These are phyloP conservation scores for Torymus texanus DNA, from an alignment of 2,888 invertebrate species.

Conservation along the genomic window DNA sequence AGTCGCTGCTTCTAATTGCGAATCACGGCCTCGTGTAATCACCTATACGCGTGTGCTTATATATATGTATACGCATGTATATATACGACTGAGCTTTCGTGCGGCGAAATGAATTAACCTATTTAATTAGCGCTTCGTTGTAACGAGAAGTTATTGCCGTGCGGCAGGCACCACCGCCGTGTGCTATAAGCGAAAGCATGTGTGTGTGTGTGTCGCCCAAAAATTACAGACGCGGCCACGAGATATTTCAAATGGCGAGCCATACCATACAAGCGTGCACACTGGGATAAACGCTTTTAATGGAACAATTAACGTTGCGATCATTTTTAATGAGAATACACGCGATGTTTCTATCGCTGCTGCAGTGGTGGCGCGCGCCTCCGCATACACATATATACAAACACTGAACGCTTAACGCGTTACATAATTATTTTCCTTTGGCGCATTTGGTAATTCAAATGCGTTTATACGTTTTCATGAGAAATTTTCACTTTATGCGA, in stretches of 20 bases:
- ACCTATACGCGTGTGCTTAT: constrained; percentile 4
- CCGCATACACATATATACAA: no score
- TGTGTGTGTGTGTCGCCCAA: constrained; percentile 30
- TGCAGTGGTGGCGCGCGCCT: no score
- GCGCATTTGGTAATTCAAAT: constrained; percentile 34
- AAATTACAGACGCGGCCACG: constrained; percentile 53
- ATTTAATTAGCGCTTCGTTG: constrained; percentile 57
- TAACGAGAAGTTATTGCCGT: constrained; percentile 52
- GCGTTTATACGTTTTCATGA: constrained; percentile 40
- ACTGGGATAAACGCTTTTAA: constrained; percentile 53
- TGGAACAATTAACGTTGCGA: constrained; percentile 57
- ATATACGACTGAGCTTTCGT: background rate
- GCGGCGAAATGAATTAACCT: constrained; percentile 55
- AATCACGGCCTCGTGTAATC: constrained; percentile 60
- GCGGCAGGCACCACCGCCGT: no score
- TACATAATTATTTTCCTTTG: constrained; percentile 55
- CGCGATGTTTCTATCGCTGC: constrained; percentile 54
- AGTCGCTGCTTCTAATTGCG: constrained; percentile 61
- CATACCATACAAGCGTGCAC: background rate
- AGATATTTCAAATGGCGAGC: constrained; percentile 48
- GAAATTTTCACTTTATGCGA: constrained; percentile 41
- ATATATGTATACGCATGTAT: constrained; percentile 17
- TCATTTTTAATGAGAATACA: constrained; percentile 57
- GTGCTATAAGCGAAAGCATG: no score
- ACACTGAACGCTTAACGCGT: constrained; percentile 30